Base-by-base conservation (phyloP, 2,888 invertebrate species). In the Antitype chi region DNA sequence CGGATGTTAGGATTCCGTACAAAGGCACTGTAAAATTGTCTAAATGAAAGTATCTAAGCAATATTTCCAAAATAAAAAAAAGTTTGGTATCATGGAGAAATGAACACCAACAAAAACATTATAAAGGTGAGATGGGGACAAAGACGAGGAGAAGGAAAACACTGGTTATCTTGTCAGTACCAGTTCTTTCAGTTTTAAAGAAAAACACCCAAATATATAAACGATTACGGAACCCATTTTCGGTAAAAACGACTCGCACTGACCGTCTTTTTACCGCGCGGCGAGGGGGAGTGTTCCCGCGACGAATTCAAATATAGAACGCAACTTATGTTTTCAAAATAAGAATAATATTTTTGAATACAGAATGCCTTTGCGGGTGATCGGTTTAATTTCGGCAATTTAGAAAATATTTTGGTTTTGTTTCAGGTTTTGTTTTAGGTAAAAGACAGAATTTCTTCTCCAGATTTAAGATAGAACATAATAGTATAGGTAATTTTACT, bases 311-410 rank as follows among this genome's bases (percentile, higher is more conserved):
- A 94, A 96, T 95, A 94, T 96, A 96, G 95, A 95, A 94, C 93
- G 89, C 90, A 92, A 90, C 92, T 90, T 90, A 90, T 91, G 91
- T 93, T 93, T 93, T 92, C 82, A 80, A 90, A 94, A 93, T 91
- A 91, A 91, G 90, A 93, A 92, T 87, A 93, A 93, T 92, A 93
- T 88, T 94, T 94, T 93, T 91, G 93, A 93, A 93, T 93, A 90
- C 91, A 89, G 92, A 94, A 94, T 93, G 91, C 91, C 95, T 94
- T 94, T 93, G 96, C 95, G 96, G 95, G 96, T 95, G 96, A 94
- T 89, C 89, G 87, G 85, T 85, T 87, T 87, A 87, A 88, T 80
- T 87, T 89, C 80, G 84, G 81, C 71, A 85, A 86, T 85, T 84
- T 80, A 70, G 74, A 72, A 70, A 72, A 74, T 74, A 78, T 78